A percentile compares a stretch with the other conserved stretches of the same genome.
Evolutionary conservation across 1,140 invertebrate genomes (phyloP).

Genomic region (Colletes latitarsis): DNA sequence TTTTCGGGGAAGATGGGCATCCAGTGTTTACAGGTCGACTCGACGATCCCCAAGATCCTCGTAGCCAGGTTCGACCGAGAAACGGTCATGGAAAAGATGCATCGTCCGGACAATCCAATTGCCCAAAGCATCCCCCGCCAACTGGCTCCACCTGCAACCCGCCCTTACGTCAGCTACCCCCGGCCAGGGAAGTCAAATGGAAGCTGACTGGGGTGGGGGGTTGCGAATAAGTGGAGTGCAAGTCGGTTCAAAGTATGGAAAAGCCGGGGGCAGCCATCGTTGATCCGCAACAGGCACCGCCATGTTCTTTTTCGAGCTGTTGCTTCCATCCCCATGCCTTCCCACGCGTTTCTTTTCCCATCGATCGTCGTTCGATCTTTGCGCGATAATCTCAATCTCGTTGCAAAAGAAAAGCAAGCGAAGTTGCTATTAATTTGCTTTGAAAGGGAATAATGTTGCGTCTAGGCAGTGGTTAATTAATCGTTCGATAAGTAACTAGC

Average conservation of each 20-base stretch:
- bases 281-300: slow-evolving; percentile 39
- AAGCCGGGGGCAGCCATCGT: slow-evolving; percentile 49
- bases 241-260: slow-evolving; percentile 31
- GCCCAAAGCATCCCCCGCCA: slow-evolving; percentile 48
- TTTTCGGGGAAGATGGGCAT: slow-evolving; percentile 61
- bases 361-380: too few species aligned
- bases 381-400: too few species aligned
- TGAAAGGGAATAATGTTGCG: too few species aligned
- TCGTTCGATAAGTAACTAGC: background rate
- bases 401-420: too few species aligned
- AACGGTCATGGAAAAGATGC: slow-evolving; percentile 46
- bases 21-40: slow-evolving; percentile 70
- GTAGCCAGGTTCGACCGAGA: slow-evolving; percentile 33
- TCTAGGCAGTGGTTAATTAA: background rate
- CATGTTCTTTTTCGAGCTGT: slow-evolving; percentile 42
- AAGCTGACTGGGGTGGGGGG: background rate
- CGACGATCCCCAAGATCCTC: slow-evolving; percentile 55
- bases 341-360: background rate
- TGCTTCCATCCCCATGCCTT: slow-evolving; percentile 17
- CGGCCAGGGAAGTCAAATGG: slow-evolving; percentile 38
- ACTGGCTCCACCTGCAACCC: slow-evolving; percentile 62
- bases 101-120: slow-evolving; percentile 55
- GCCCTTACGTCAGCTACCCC: slow-evolving; percentile 56
- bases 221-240: slow-evolving; percentile 8
- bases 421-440: too few species aligned